Evolutionary conservation across 2,797 vertebrate species (phyloP).

Genomic region (Coendou prehensilis): DNA sequence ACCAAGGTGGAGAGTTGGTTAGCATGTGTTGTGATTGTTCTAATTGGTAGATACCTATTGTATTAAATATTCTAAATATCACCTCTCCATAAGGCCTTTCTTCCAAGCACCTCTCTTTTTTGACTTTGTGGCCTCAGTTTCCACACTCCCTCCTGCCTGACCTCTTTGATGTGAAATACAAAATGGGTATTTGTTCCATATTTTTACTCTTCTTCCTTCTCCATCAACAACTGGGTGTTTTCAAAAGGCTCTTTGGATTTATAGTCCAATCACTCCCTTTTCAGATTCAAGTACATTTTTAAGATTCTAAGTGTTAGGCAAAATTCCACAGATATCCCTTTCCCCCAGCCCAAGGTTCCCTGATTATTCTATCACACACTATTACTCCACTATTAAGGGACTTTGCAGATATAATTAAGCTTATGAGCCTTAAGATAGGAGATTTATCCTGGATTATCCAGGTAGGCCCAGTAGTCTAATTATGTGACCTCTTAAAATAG

Average conservation of each 20-base stretch:
- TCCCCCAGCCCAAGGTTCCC: not conserved
- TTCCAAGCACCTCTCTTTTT: not conserved
- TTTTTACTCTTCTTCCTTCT: constrained; percentile 28
- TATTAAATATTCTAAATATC: not conserved
- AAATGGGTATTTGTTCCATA: not conserved
- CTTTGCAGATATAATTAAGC: not conserved
- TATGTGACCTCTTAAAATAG: not conserved
- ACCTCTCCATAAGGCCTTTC: not conserved
- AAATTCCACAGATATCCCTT: not conserved
- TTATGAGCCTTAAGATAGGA: not conserved
- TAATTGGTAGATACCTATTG: not conserved
- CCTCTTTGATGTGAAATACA: not conserved
- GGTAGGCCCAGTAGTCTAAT: not conserved
- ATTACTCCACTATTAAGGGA: not conserved
- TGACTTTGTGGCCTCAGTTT: not conserved
- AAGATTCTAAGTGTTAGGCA: constrained; percentile 10
- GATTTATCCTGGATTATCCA: not conserved
- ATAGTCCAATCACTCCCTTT: not conserved
- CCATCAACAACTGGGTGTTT: not conserved
- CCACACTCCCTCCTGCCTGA: not conserved
- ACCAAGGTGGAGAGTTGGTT: not conserved
- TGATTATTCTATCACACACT: not conserved
- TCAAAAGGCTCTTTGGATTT: not conserved
- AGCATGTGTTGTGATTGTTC: not conserved
- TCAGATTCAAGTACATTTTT: not conserved